Conservation (phyloP, 1,140 invertebrate genomes). For the Asbolus verrucosus region DNA sequence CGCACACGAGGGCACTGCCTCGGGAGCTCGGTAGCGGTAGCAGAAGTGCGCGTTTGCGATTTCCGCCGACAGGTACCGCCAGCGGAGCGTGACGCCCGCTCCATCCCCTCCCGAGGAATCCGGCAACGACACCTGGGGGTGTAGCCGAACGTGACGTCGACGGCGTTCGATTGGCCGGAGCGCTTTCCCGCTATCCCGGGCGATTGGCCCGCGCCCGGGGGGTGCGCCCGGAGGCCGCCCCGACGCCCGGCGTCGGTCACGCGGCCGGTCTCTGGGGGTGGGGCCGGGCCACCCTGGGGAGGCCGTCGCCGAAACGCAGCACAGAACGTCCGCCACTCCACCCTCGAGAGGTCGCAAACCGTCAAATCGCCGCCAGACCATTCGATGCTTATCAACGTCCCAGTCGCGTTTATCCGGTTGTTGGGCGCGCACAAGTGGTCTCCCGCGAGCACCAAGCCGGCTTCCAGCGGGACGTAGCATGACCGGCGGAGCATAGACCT, state of each 20-base stretch:
- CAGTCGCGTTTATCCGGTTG: slow-evolving; percentile 62
- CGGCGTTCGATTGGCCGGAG: slow-evolving; percentile 54
- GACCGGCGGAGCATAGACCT: slow-evolving; percentile 50
- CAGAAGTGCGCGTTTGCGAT: not conserved
- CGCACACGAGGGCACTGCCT: slow-evolving; percentile 4
- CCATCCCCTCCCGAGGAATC: slow-evolving; percentile 13
- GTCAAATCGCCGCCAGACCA: slow-evolving; percentile 52
- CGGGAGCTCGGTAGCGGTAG: not conserved
- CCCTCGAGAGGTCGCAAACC: slow-evolving; percentile 60
- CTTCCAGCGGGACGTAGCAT: slow-evolving; percentile 51
- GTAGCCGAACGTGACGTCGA: slow-evolving; percentile 47
- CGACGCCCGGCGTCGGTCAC: slow-evolving; percentile 52
- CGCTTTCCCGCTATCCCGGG: slow-evolving; percentile 48
- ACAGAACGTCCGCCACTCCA: slow-evolving; percentile 55
- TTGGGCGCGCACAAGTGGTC: slow-evolving; percentile 55
- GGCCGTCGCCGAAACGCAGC: slow-evolving; percentile 41
- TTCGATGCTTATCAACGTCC: slow-evolving; percentile 63
- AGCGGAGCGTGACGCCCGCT: not conserved
- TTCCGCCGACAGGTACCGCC: slow-evolving; percentile 11
- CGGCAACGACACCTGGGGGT: slow-evolving; percentile 49
- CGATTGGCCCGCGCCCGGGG: slow-evolving; percentile 58
- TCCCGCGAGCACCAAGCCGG: slow-evolving; percentile 60
- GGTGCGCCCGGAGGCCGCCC: slow-evolving; percentile 49
- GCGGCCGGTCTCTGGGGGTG: slow-evolving; percentile 47
- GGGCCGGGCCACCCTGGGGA: slow-evolving; percentile 42